Percentiles rank a stretch among this genome's conserved stretches.
These are phyloP conservation scores for Caenorhabditis panamensis DNA, from an alignment of 2,888 invertebrate genomes.

Conservation along the genomic window DNA sequence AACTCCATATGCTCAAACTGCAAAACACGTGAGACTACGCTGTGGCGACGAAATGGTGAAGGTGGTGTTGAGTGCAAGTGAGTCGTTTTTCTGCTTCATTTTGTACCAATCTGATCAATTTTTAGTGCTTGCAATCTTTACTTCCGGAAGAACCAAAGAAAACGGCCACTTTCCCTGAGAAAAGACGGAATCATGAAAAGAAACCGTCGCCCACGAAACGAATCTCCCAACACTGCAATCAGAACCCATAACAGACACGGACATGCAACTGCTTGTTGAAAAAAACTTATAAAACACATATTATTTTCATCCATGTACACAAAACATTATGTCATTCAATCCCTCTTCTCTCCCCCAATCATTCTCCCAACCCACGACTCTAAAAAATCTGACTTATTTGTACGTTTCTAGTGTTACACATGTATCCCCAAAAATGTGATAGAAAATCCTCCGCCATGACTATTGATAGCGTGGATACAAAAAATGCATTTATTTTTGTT, in stretches of 20 bases:
- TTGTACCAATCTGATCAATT: neutral
- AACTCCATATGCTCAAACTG: constrained; percentile 74
- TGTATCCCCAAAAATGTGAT: too few species aligned
- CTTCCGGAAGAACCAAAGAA: constrained; percentile 70
- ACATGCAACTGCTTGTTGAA: constrained; percentile 55
- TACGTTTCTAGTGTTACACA: neutral
- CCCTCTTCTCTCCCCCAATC: neutral
- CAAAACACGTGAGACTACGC: constrained; percentile 71
- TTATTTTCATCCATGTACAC: constrained; percentile 10
- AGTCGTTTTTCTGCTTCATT: constrained; percentile 17
- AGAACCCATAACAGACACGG: constrained; percentile 57
- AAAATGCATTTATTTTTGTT: neutral
- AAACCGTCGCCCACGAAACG: constrained; percentile 70
- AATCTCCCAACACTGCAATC: constrained; percentile 58
- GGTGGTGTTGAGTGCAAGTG: constrained; percentile 74
- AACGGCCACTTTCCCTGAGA: constrained; percentile 65
- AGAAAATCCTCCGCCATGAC: constrained; percentile 16
- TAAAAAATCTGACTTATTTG: neutral
- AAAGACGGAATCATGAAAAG: constrained; percentile 72
- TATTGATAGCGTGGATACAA: constrained; percentile 7
- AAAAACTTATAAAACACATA: neutral
- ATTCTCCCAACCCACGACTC: neutral
- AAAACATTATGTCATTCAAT: constrained; percentile 27
- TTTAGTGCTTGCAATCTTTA: constrained; percentile 72
- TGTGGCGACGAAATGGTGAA: constrained; percentile 70